Evolutionary conservation across 2,888 invertebrate genomes (phyloP).

Genomic region (Deilephila elpenor): DNA sequence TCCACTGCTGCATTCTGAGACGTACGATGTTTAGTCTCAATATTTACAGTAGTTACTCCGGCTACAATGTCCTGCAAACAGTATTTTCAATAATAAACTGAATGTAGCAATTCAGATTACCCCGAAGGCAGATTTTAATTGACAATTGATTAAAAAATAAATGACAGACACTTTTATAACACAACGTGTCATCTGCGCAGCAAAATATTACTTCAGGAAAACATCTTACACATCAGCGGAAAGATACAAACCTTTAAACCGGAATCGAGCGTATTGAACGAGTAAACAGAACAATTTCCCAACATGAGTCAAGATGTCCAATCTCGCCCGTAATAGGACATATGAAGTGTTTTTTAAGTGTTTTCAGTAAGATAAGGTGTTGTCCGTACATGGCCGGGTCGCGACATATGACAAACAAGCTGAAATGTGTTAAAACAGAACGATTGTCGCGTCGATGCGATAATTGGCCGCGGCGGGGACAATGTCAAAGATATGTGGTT

Average conservation of each 20-base stretch:
- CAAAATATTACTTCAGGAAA: background rate
- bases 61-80: no score
- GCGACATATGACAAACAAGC: background rate
- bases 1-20: no score
- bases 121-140: no score
- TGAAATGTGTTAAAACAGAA: constrained; percentile 20
- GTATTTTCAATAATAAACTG: no score
- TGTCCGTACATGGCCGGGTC: background rate
- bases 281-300: background rate
- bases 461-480: constrained; percentile 1
- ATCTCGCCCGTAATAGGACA: background rate
- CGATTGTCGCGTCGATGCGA: background rate
- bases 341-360: background rate
- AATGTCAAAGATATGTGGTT: constrained; percentile 5
- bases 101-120: no score
- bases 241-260: background rate
- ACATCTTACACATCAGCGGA: background rate
- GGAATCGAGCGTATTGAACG: background rate
- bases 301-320: background rate
- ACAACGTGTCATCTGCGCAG: no score
- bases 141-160: no score
- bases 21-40: no score
- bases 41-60: no score
- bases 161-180: no score
- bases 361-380: background rate